Percentiles rank a stretch among this genome's conserved stretches.
Evolutionary conservation across 2,797 vertebrate genomes (phyloP).

Genomic region (Crypturellus tataupa): DNA sequence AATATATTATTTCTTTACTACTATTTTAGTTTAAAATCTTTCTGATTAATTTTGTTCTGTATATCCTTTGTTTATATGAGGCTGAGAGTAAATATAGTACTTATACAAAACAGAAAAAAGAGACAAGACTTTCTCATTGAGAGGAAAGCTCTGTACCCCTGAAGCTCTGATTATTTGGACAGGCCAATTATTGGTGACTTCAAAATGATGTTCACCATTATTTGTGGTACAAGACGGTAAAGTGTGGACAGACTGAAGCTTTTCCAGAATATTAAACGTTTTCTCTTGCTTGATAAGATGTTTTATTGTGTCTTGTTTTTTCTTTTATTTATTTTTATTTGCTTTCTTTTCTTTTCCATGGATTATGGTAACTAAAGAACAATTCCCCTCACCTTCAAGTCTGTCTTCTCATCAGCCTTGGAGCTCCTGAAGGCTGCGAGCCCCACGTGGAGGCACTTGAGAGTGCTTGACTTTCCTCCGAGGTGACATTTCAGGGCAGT

Average conservation of each 20-base stretch:
- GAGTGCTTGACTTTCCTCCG: background rate
- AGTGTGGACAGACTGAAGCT: background rate
- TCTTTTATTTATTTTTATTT: background rate
- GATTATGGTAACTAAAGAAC: background rate
- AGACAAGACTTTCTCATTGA: background rate
- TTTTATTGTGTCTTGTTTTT: background rate
- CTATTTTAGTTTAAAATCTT: background rate
- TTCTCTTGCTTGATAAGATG: conserved; percentile 16
- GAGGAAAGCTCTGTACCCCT: background rate
- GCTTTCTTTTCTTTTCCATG: background rate
- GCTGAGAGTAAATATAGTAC: background rate
- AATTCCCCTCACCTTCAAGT: background rate
- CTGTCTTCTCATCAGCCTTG: background rate
- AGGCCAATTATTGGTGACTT: background rate
- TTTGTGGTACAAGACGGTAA: background rate
- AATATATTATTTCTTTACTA: background rate
- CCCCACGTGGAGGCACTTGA: background rate
- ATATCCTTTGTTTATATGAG: background rate
- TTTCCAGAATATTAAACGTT: background rate
- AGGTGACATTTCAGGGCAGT: conserved; percentile 1
- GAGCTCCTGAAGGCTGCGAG: background rate
- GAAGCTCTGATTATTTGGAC: background rate
- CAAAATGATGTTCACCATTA: background rate
- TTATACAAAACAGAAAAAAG: background rate
- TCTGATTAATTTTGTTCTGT: background rate